Evolutionary conservation across 1,140 invertebrate genomes (phyloP).

Genomic region (Scaptomyza montana): DNA sequence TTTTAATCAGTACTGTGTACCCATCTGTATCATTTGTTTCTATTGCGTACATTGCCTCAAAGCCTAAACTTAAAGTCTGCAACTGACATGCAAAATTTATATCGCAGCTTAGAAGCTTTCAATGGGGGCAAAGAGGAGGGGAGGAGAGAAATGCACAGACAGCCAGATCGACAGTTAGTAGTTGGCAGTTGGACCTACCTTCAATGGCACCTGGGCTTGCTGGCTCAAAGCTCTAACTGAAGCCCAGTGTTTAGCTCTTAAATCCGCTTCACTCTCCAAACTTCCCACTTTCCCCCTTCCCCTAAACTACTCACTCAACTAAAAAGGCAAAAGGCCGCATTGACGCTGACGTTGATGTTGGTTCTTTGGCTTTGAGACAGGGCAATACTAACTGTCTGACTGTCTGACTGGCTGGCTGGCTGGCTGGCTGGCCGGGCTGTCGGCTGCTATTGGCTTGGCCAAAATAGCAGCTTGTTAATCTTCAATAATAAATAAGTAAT

Average conservation of each 20-base stretch:
- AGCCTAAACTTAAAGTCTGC: constrained; percentile 36
- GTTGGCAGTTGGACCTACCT: constrained; percentile 1
- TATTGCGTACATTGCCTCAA: constrained; percentile 19
- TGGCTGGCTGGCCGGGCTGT: constrained; percentile 15
- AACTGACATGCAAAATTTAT: constrained; percentile 69
- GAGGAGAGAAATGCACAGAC: not conserved
- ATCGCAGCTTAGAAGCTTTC: constrained; percentile 45
- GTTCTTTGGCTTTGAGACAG: not conserved
- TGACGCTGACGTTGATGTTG: constrained; percentile 33
- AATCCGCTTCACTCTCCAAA: not conserved
- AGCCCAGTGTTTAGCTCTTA: constrained; percentile 31
- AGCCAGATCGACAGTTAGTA: constrained; percentile 31
- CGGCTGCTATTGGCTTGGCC: constrained; percentile 29
- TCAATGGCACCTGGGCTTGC: constrained; percentile 3
- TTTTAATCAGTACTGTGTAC: not conserved
- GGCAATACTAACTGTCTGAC: not conserved
- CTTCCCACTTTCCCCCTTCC: not conserved
- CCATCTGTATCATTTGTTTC: not conserved
- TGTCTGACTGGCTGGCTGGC: constrained; percentile 21
- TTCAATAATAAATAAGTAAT: constrained; percentile 78
- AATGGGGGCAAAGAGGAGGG: not conserved
- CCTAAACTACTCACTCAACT: not conserved
- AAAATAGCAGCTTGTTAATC: constrained; percentile 75
- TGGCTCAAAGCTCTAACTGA: constrained; percentile 19
- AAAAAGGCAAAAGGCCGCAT: constrained; percentile 35